A percentile compares a stretch with the other conserved stretches of the same genome.
Evolutionary conservation across 2,113 vertebrate genomes (phyloP).

Genomic region (Dromiciops gliroides): DNA sequence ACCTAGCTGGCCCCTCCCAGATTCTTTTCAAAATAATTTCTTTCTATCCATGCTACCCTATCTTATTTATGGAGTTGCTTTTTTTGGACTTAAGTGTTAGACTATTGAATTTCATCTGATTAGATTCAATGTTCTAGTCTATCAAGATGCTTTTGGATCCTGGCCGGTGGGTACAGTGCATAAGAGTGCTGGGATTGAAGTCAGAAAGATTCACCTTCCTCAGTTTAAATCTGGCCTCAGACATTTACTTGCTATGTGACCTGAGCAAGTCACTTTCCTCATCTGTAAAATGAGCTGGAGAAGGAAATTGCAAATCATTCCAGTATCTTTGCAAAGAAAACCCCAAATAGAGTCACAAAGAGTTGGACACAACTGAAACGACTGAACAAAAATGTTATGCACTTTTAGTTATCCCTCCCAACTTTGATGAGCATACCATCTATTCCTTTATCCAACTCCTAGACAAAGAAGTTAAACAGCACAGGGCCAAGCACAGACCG

Average conservation of each 20-base stretch:
- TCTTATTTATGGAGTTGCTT: not conserved
- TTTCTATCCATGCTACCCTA: not conserved
- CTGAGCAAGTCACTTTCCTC: not conserved
- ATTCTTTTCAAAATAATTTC: not conserved
- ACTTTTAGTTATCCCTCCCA: not conserved
- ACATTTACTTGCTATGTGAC: not conserved
- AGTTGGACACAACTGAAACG: not conserved
- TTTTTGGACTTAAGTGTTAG: not conserved
- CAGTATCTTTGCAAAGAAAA: not conserved
- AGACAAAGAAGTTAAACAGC: not conserved
- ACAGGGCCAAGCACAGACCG: not conserved
- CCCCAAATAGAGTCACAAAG: not conserved
- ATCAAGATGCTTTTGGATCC: not conserved
- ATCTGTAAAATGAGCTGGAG: not conserved
- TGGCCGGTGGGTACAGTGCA: not conserved
- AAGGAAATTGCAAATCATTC: not conserved
- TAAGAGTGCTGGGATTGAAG: not conserved
- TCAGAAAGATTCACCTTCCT: not conserved
- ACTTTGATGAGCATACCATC: not conserved
- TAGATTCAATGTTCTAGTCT: not conserved
- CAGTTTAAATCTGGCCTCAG: not conserved
- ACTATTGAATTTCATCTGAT: not conserved
- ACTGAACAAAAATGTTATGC: not conserved
- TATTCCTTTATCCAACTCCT: not conserved
- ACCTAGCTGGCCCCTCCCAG: too few relatives aligned